Conservation (phyloP, 1,140 invertebrate genomes). For the Branchinecta lynchi region DNA sequence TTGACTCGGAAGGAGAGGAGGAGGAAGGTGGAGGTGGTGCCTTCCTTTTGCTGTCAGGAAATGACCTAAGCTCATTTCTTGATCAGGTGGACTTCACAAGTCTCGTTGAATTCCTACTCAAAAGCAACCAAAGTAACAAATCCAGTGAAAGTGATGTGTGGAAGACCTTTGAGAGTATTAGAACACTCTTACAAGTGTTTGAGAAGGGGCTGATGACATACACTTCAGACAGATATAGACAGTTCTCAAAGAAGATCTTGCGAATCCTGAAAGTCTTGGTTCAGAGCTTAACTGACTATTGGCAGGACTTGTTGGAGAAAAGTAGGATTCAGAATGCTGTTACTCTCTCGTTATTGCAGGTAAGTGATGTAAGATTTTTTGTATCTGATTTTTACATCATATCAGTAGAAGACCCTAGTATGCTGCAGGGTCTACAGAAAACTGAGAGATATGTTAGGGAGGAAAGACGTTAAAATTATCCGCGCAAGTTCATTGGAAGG, state of each 20-base stretch:
- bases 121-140: background rate
- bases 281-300: background rate
- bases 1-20: conserved; percentile 2
- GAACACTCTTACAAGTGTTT: background rate
- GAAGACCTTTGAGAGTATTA: background rate
- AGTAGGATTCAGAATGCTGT: background rate
- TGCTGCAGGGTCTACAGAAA: no score
- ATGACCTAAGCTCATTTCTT: background rate
- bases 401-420: no score
- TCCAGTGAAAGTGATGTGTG: background rate
- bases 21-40: background rate
- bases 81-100: background rate
- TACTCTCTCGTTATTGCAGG: no score
- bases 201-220: background rate
- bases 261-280: background rate
- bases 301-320: background rate
- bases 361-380: no score
- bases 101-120: background rate
- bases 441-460: no score
- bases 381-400: no score
- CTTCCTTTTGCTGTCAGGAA: background rate
- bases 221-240: background rate
- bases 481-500: no score
- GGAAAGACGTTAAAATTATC: no score
- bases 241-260: background rate